These are phyloP conservation scores for Onchidella celtica DNA, from an alignment of 2,888 invertebrate species.

Conservation along the genomic window DNA sequence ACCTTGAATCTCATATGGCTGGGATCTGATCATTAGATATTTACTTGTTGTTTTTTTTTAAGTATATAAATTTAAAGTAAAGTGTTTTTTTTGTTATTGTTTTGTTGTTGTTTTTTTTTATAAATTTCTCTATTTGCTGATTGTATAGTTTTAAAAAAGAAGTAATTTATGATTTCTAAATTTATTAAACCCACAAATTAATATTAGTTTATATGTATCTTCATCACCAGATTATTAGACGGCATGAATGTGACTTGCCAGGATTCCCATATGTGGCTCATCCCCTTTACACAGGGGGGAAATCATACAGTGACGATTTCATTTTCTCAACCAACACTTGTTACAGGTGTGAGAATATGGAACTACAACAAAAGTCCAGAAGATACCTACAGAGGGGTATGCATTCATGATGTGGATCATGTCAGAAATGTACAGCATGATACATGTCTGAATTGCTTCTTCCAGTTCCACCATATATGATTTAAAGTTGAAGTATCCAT, in stretches of 20 bases:
- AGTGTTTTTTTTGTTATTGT: too few relatives aligned
- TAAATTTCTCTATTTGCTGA: too few relatives aligned
- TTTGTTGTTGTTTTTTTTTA: too few relatives aligned
- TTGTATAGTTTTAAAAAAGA: too few relatives aligned
- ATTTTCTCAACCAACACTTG: slow-evolving; percentile 71
- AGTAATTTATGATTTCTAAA: too few relatives aligned
- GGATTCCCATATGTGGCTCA: slow-evolving; percentile 83
- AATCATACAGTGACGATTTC: slow-evolving; percentile 73
- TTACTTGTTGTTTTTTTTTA: too few relatives aligned
- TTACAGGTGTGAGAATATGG: slow-evolving; percentile 86
- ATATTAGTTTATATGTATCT: too few relatives aligned
- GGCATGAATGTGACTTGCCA: slow-evolving; percentile 86
- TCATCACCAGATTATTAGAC: slow-evolving; percentile 84
- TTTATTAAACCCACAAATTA: too few relatives aligned
- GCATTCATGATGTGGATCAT: slow-evolving; percentile 36
- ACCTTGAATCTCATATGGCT: too few relatives aligned
- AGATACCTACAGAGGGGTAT: slow-evolving; percentile 81
- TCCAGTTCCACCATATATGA: neutral
- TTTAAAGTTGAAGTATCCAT: too few relatives aligned
- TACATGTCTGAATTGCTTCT: neutral
- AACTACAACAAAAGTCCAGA: slow-evolving; percentile 90
- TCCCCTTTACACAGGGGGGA: slow-evolving; percentile 75
- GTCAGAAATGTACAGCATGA: neutral
- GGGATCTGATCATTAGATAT: too few relatives aligned
- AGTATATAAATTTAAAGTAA: too few relatives aligned